Evolutionary conservation across 2,888 invertebrate species (phyloP), one percentile per base, ranked within the genome.

Genomic region (Hesperia comma): DNA sequence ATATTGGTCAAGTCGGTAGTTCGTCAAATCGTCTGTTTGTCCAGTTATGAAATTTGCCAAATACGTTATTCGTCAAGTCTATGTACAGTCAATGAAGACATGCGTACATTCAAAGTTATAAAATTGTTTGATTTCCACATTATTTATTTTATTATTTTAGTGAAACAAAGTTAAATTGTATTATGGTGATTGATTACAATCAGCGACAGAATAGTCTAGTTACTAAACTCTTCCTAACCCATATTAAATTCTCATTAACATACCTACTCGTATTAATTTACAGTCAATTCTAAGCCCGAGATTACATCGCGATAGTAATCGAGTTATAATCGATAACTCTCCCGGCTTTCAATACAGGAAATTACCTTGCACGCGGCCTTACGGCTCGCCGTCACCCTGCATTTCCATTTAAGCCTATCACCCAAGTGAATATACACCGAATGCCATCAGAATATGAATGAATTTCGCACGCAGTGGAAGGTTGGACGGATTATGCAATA

Each of bases 331-430:
- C 46, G 63, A 64, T 61, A 63, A 69, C 66, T 67, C 61, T 67
- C 66, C 33, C 61, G 68, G 60, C 66, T 60, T 69, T 67, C 63
- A 61, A 68, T 70, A 57, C 71, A 74, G 75, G 75, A 74, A 75
- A 69, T 75, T 61, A 68, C 74, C 75, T 74, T 70, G 74, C 63
- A 53, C 43, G 46, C 67, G 73, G 68, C 75, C 74, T 74, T 72
- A 70, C 51, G 46, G 33, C 15, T 53, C 56, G 19, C 17, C 15
- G 26, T 60, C 57, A 57, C 41, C 19, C 40, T 15, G 37, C 37
- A 61, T 51, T 61, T 61, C 60, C 60, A 61, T 61, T 46, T 46
- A 32, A 26, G 10, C 14, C 51, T 51, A 17, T 19, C 12, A n/a
- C 14, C 33, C 60, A 33, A 49, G 60, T 49, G 49, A 61, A 61